Evolutionary conservation across 2,113 vertebrate genomes (phyloP).

Genomic region (Atlantisia rogersi): DNA sequence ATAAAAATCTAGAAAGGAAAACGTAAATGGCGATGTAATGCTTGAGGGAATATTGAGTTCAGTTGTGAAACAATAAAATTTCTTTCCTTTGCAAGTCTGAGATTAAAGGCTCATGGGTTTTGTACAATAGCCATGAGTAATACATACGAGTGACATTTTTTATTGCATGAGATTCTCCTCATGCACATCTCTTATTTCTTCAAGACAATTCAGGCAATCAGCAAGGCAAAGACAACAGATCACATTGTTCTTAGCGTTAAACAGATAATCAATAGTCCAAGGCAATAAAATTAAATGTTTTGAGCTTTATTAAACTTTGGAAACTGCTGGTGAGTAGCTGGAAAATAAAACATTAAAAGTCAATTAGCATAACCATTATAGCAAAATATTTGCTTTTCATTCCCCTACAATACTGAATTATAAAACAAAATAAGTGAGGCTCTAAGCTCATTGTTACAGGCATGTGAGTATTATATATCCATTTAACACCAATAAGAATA

Average conservation of each 20-base stretch:
- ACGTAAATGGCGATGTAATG: slow-evolving; percentile 18
- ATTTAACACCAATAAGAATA: slow-evolving; percentile 14
- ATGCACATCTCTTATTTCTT: slow-evolving; percentile 58
- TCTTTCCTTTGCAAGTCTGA: slow-evolving; percentile 45
- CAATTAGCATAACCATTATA: slow-evolving; percentile 70
- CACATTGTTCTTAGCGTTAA: slow-evolving; percentile 67
- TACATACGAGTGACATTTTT: slow-evolving; percentile 6
- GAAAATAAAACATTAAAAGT: slow-evolving; percentile 70
- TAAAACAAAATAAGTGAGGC: slow-evolving; percentile 33
- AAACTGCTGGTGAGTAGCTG: slow-evolving; percentile 57
- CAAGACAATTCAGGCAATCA: slow-evolving; percentile 72
- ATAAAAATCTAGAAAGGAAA: slow-evolving; percentile 63
- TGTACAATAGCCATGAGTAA: slow-evolving; percentile 46
- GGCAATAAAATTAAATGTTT: slow-evolving; percentile 78
- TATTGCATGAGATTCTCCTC: slow-evolving; percentile 31
- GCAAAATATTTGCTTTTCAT: slow-evolving; percentile 48
- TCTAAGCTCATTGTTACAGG: slow-evolving; percentile 19
- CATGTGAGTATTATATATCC: slow-evolving; percentile 22
- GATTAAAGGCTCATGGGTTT: slow-evolving; percentile 55
- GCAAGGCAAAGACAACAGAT: slow-evolving; percentile 51
- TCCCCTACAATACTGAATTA: slow-evolving; percentile 2
- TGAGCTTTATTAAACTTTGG: slow-evolving; percentile 79
- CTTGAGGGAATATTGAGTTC: slow-evolving; percentile 49
- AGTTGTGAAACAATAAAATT: slow-evolving; percentile 62
- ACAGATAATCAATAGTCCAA: slow-evolving; percentile 77